Conservation (phyloP, 2,888 invertebrate genomes). For the Limnephilus auricula region DNA sequence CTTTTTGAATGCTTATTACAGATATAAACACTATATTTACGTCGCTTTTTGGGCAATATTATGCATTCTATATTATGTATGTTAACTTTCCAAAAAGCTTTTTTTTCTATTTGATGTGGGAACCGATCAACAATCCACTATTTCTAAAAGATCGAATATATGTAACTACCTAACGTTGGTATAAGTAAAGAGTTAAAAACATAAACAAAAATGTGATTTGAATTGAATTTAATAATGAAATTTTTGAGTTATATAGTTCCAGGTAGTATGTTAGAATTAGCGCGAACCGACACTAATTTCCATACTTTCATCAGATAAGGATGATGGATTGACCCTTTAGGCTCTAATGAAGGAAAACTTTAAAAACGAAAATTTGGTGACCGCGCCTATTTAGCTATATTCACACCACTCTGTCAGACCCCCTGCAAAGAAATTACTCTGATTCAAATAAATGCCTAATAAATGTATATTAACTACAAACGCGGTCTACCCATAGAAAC, state of each 20-base stretch:
- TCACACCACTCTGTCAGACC: not conserved
- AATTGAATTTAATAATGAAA: not conserved
- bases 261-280: not conserved
- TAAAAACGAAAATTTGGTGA: not conserved
- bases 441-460: not conserved
- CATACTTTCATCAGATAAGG: not conserved
- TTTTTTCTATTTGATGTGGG: too few relatives aligned
- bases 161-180: too few relatives aligned
- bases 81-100: too few relatives aligned
- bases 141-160: too few relatives aligned
- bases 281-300: not conserved
- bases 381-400: not conserved
- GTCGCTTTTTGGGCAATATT: too few relatives aligned
- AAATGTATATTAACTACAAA: too few relatives aligned
- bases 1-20: too few relatives aligned
- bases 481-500: too few relatives aligned
- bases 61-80: too few relatives aligned
- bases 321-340: not conserved
- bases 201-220: not conserved
- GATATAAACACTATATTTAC: too few relatives aligned
- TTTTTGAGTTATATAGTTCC: not conserved
- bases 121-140: too few relatives aligned
- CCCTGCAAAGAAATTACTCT: not conserved
- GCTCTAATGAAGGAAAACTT: not conserved
- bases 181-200: not conserved